A percentile compares a stretch with the other conserved stretches of the same genome.
Evolutionary conservation across 1,140 invertebrate genomes (phyloP).

Genomic region (Phymorhynchus buccinoides): DNA sequence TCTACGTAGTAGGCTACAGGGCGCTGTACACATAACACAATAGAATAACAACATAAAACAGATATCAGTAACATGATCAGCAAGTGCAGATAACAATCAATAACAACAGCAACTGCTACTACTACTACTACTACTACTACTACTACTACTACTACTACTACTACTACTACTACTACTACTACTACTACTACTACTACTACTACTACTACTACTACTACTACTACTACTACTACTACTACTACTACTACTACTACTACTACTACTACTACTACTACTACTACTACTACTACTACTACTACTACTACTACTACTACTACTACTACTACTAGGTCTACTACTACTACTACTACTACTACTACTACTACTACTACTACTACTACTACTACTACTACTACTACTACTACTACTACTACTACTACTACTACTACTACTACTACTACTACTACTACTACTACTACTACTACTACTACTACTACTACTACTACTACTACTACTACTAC

Average conservation of each 20-base stretch:
- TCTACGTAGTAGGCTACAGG: too few relatives aligned
- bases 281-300: constrained; percentile 14
- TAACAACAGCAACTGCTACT: too few relatives aligned
- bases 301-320: too few relatives aligned
- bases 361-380: constrained; percentile 29
- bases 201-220: constrained; percentile 32
- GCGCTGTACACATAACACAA: too few relatives aligned
- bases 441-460: not conserved
- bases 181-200: constrained; percentile 21
- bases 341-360: constrained; percentile 36
- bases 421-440: not conserved
- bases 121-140: constrained; percentile 32
- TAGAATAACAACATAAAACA: too few relatives aligned
- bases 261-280: constrained; percentile 40
- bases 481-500: not conserved
- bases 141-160: constrained; percentile 38
- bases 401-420: not conserved
- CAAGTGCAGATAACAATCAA: too few relatives aligned
- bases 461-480: not conserved
- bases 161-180: not conserved
- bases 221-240: constrained; percentile 37
- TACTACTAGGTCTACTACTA: too few relatives aligned
- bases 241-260: constrained; percentile 33
- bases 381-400: not conserved
- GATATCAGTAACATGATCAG: too few relatives aligned